Conservation (phyloP, 2,888 invertebrate genomes). For the Nebria salina region DNA sequence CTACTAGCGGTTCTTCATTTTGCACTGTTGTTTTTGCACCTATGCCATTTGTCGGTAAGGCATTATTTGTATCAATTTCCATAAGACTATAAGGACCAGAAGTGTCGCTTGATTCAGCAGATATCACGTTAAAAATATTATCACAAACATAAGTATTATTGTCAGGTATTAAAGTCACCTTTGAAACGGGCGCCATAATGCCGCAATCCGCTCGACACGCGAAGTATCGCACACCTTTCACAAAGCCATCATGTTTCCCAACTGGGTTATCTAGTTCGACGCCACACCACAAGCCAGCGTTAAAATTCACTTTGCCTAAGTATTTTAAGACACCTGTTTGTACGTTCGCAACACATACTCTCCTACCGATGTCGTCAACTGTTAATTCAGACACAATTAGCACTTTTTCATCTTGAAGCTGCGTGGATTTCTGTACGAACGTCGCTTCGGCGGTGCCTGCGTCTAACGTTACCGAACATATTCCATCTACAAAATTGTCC, state of each 20-base stretch:
- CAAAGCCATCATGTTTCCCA: constrained; percentile 72
- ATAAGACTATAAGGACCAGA: constrained; percentile 72
- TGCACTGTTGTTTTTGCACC: constrained; percentile 62
- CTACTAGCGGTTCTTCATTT: constrained; percentile 6
- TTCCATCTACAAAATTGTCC: constrained; percentile 6
- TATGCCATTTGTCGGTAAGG: constrained; percentile 57
- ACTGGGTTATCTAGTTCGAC: constrained; percentile 68
- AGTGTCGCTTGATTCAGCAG: constrained; percentile 62
- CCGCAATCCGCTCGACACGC: constrained; percentile 68
- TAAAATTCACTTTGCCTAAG: constrained; percentile 66
- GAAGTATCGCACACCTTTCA: constrained; percentile 72
- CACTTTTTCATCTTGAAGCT: constrained; percentile 41
- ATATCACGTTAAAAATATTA: constrained; percentile 57
- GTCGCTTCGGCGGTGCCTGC: constrained; percentile 37
- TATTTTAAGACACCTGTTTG: constrained; percentile 66
- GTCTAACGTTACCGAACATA: constrained; percentile 36
- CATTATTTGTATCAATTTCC: constrained; percentile 59
- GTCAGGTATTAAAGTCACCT: constrained; percentile 60
- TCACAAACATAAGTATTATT: constrained; percentile 38
- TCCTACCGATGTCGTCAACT: constrained; percentile 55
- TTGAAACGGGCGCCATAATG: constrained; percentile 70
- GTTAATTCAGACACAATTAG: constrained; percentile 39
- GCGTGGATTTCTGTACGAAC: constrained; percentile 30
- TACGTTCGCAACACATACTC: constrained; percentile 57
- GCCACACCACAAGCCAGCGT: constrained; percentile 72